A percentile compares a stretch with the other conserved stretches of the same genome.
These are phyloP conservation scores for Bos javanicus DNA, from an alignment of 2,113 vertebrate genomes.

Conservation along the genomic window DNA sequence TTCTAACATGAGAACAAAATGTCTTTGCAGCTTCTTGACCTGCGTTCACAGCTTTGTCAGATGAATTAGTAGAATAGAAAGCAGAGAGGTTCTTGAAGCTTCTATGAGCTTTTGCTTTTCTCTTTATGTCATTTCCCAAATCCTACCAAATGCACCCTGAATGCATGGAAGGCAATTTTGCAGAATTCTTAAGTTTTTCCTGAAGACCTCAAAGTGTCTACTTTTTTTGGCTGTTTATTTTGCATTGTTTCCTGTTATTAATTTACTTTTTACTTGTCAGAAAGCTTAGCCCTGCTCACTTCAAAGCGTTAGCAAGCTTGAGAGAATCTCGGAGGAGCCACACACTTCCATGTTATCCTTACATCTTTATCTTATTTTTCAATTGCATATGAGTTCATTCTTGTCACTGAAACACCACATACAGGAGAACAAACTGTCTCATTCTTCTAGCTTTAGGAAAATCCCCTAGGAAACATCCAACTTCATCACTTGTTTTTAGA, in stretches of 20 bases:
- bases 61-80: background rate
- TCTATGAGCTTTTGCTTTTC: background rate
- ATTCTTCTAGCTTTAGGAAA: background rate
- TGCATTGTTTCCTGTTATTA: background rate
- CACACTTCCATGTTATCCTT: background rate
- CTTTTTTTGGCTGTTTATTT: background rate
- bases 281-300: background rate
- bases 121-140: too few species aligned
- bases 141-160: background rate
- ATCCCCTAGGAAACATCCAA: background rate
- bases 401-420: background rate
- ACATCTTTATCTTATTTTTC: background rate
- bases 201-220: background rate
- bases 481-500: background rate
- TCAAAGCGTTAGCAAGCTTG: background rate
- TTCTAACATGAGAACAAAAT: background rate
- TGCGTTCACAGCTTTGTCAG: background rate
- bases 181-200: background rate
- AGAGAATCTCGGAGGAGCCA: background rate
- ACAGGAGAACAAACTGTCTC: background rate
- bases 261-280: background rate
- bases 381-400: background rate
- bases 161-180: background rate
- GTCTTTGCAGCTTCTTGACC: background rate
- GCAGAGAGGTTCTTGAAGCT: background rate